Evolutionary conservation across 1,140 invertebrate species (phyloP).

Genomic region (Centruroides sculpturatus): DNA sequence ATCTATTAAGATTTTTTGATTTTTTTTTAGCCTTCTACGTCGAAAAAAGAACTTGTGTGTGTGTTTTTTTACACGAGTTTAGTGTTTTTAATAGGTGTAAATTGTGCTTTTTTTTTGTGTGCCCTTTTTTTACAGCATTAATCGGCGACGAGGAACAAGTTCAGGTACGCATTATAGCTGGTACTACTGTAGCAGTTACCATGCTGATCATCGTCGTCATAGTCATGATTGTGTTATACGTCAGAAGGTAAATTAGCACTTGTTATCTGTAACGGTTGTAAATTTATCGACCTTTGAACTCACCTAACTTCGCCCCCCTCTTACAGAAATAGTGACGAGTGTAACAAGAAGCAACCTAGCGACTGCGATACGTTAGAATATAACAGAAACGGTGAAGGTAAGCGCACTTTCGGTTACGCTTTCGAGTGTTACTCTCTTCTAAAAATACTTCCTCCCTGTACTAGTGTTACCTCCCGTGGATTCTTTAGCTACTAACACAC

Average conservation of each 20-base stretch:
- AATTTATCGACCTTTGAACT: too few relatives aligned
- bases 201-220: slow-evolving; percentile 79
- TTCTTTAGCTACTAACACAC: too few relatives aligned
- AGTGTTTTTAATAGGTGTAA: too few relatives aligned
- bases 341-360: slow-evolving; percentile 83
- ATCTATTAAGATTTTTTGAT: too few relatives aligned
- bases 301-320: neutral
- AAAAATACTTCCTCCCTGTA: too few relatives aligned
- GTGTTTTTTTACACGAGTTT: too few relatives aligned
- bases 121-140: slow-evolving; percentile 28
- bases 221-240: slow-evolving; percentile 69
- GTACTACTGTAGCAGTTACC: slow-evolving; percentile 79
- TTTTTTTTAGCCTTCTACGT: too few relatives aligned
- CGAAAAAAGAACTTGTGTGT: too few relatives aligned
- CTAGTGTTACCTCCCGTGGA: too few relatives aligned
- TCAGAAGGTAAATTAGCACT: slow-evolving; percentile 47
- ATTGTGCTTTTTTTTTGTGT: too few relatives aligned
- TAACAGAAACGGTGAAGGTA: slow-evolving; percentile 62
- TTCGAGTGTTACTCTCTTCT: too few relatives aligned
- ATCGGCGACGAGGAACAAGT: slow-evolving; percentile 65
- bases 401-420: slow-evolving; percentile 19
- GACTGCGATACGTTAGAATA: slow-evolving; percentile 83
- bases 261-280: neutral
- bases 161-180: slow-evolving; percentile 77
- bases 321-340: slow-evolving; percentile 70